Base-by-base conservation (phyloP, 2,113 vertebrate genomes). In the Pitta sordida region DNA sequence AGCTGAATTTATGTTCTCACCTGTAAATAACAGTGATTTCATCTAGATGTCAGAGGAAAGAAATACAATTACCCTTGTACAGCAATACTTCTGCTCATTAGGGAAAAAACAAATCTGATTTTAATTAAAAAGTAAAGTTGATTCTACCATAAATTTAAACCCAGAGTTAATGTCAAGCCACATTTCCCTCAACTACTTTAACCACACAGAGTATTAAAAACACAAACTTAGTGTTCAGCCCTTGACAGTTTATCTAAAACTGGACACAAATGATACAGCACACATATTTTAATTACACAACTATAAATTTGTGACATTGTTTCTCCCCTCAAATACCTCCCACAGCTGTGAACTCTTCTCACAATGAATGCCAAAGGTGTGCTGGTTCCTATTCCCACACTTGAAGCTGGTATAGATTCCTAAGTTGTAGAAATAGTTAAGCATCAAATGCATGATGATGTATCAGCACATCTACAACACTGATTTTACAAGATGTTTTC, bases 361-460 rank as follows among this genome's bases (percentile, higher is more conserved):
- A 79, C 5, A 70, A 78, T 15, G 8, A 78, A 91, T 30, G 64
- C 21, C 64, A 67, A 29, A 84, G 65, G 34, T 11, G 6, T 36
- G 29, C n/a, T 67, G 86, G 27, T 65, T 51, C n/a, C 32, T 62
- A 49, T 24, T 32, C 43, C 7, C 23, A 80, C 60, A 86, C 53
- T 46, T 89, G 53, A 92, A 95, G 49, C n/a, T 92, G 79, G 56
- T 69, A 68, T 82, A 78, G 65, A 76, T 71, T 74, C n/a, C 58
- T 91, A 29, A 87, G 73, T 76, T 77, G 88, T 96, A 94, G 81
- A 89, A 76, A 69, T 93, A 96, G 91, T 76, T 87, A 83, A 76
- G 52, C 21, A 85, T 84, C 76, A 87, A 93, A 87, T 91, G 78
- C 86, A 95, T 91, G 91, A 86, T 81, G 19, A 67, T 58, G 39